Evolutionary conservation across 53 echinoderm and acorn worm species (phyloP).

Genomic region (Zoroaster sp.): DNA sequence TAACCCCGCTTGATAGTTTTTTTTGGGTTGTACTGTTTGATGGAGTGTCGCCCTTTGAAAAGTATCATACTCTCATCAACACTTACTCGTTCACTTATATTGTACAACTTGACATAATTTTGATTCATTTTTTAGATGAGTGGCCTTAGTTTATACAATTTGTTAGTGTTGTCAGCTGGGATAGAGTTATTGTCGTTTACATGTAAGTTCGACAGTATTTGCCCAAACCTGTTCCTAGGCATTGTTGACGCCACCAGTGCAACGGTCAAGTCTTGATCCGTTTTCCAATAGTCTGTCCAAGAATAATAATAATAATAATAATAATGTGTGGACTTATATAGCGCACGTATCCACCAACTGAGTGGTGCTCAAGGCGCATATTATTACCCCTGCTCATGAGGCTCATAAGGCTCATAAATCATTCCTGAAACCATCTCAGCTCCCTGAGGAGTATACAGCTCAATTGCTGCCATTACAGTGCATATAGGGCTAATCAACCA

Average conservation of each 20-base stretch:
- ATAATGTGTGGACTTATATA: no score
- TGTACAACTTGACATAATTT: conserved; percentile 16
- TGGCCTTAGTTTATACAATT: conserved; percentile 15
- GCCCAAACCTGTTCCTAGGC: conserved; percentile 26
- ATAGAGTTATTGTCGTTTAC: neutral
- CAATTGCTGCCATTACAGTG: no score
- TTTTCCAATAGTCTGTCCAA: conserved; percentile 18
- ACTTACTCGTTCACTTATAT: neutral
- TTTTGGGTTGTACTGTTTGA: no score
- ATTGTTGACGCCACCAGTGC: neutral
- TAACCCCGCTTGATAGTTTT: conserved; percentile 36
- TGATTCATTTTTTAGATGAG: conserved; percentile 17
- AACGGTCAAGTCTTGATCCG: conserved; percentile 33
- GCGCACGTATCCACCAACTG: no score
- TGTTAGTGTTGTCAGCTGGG: neutral
- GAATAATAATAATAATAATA: no score
- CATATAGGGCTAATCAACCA: no score
- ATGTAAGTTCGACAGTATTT: conserved; percentile 21
- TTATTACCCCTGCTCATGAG: no score
- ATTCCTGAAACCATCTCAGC: no score
- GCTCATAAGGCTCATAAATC: no score
- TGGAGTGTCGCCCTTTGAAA: conserved; percentile 40
- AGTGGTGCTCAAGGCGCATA: no score
- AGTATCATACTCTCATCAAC: conserved; percentile 46
- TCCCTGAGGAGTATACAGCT: no score